Evolutionary conservation across 2,797 vertebrate species (phyloP).

Genomic region (Ficedula albicollis): DNA sequence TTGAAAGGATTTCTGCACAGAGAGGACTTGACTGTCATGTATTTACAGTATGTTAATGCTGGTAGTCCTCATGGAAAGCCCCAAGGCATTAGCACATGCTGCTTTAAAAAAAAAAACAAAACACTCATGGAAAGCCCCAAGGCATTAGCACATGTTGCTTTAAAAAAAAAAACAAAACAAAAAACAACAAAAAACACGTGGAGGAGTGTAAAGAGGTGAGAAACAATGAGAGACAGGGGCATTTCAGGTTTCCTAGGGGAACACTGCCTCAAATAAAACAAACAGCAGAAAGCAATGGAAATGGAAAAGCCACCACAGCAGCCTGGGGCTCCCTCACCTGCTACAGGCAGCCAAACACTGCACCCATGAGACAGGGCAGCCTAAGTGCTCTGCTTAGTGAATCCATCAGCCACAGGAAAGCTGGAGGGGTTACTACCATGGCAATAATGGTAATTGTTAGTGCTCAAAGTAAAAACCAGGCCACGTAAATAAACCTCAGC

Average conservation of each 20-base stretch:
- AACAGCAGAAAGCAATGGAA: neutral
- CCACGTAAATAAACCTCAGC: neutral
- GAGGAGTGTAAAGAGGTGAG: neutral
- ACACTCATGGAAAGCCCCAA: neutral
- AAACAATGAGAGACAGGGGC: neutral
- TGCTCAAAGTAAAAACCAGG: neutral
- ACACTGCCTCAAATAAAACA: neutral
- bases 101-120: neutral
- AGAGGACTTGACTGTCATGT: neutral
- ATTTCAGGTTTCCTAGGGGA: neutral
- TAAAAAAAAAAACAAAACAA: neutral
- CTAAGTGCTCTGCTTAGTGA: rapidly evolving
- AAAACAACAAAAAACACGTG: neutral
- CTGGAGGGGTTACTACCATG: neutral
- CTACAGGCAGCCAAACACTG: no score
- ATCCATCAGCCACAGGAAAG: neutral
- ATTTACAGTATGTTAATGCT: neutral
- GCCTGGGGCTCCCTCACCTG: neutral
- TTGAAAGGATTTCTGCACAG: neutral
- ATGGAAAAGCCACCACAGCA: neutral
- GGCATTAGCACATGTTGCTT: neutral
- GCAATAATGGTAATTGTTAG: neutral
- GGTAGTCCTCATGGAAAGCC: neutral
- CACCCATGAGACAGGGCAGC: neutral
- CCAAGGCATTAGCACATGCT: neutral